A percentile compares a stretch with the other conserved stretches of the same genome.
phyloP scores from a whole-genome alignment of 2,888 invertebrate genomes.

The Tanypteryx hageni region DNA sequence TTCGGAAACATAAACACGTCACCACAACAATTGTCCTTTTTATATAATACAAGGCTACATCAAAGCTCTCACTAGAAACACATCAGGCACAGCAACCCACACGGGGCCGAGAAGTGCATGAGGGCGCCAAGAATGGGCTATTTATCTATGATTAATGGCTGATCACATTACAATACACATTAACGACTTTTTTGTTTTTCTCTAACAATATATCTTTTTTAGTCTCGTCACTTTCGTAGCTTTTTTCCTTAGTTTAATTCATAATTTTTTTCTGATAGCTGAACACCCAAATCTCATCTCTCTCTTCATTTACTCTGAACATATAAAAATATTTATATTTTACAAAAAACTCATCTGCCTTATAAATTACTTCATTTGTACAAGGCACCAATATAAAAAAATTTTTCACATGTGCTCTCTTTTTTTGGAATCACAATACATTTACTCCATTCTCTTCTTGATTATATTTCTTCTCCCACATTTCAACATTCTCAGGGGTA shows the following conservation, averaged over 20 bases:
- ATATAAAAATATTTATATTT: constrained; percentile 85
- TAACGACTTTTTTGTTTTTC: constrained; percentile 39
- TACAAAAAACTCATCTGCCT: constrained; percentile 83
- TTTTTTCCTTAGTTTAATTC: constrained; percentile 59
- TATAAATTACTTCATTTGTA: constrained; percentile 75
- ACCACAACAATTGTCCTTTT: constrained; percentile 33
- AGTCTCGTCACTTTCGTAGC: constrained; percentile 43
- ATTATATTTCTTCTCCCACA: constrained; percentile 13
- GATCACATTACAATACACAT: constrained; percentile 63
- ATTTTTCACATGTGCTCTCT: constrained; percentile 67
- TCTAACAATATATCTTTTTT: constrained; percentile 48
- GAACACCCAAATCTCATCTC: constrained; percentile 41
- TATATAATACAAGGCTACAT: constrained; percentile 47
- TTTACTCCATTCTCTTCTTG: constrained; percentile 16
- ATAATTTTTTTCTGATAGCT: constrained; percentile 62
- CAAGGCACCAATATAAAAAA: constrained; percentile 77
- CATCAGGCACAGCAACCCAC: constrained; percentile 40
- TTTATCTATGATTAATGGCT: constrained; percentile 51
- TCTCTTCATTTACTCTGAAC: constrained; percentile 73
- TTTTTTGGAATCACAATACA: constrained; percentile 67
- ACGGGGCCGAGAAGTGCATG: constrained; percentile 29
- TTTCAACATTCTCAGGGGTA: neutral
- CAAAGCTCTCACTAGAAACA: constrained; percentile 58
- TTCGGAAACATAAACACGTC: constrained; percentile 34
- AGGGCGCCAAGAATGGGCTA: constrained; percentile 45